These are phyloP conservation scores for Helobdella robusta DNA, from an alignment of 2,888 invertebrate species.

Conservation along the genomic window DNA sequence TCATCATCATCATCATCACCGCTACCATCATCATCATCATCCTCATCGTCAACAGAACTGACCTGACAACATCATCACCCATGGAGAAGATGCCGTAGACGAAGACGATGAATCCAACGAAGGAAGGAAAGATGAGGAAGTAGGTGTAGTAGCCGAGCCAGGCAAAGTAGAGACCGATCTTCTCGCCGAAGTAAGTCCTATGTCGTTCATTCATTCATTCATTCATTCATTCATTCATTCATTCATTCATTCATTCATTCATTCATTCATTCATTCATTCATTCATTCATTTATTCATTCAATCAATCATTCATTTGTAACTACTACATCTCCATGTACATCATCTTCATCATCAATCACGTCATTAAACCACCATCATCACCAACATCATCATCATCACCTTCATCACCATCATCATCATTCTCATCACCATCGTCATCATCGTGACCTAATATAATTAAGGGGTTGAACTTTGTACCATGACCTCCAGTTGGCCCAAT, in stretches of 20 bases:
- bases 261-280: conserved; percentile 2
- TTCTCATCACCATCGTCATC: not conserved
- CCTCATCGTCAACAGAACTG: conserved; percentile 27
- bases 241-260: conserved; percentile 2
- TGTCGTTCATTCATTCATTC: conserved; percentile 3
- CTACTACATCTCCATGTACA: no score
- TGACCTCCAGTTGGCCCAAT: conserved; percentile 73
- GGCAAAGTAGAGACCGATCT: conserved; percentile 73
- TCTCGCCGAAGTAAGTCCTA: conserved; percentile 48
- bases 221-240: conserved; percentile 2
- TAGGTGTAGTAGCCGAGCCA: conserved; percentile 90
- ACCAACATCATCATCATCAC: no score
- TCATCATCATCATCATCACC: conserved; percentile 19
- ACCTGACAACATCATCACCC: conserved; percentile 38
- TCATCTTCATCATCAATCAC: no score
- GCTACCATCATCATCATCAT: conserved; percentile 14
- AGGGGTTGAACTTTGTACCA: conserved; percentile 76
- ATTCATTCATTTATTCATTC: not conserved
- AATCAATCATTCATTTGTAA: not conserved
- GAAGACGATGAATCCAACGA: conserved; percentile 45
- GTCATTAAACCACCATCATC: no score
- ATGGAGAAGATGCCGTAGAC: conserved; percentile 45
- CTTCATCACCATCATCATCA: no score
- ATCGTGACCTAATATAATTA: conserved; percentile 64
- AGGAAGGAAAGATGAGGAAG: conserved; percentile 64